A percentile compares a stretch with the other conserved stretches of the same genome.
phyloP scores from a whole-genome alignment of 1,140 invertebrate species.

The Pseudachorutes palmiensis region DNA sequence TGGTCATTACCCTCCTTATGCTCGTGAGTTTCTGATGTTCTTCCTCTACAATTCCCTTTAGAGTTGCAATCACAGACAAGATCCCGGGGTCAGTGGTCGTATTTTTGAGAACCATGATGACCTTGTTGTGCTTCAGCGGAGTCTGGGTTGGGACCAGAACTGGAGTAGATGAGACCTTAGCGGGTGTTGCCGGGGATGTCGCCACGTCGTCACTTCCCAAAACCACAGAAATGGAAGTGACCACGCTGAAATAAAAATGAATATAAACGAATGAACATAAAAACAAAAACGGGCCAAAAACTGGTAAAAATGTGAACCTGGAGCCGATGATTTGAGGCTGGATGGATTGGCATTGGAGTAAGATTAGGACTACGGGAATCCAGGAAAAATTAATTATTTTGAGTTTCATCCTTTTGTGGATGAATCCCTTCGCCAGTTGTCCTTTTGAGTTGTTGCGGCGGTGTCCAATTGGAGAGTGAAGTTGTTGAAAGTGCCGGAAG shows the following conservation, averaged over 20 bases:
- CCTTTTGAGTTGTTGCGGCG: no score
- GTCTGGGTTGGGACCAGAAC: no score
- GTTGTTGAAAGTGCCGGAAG: no score
- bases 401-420: no score
- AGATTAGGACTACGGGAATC: background rate
- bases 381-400: no score
- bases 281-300: background rate
- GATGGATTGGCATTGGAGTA: background rate
- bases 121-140: no score
- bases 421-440: no score
- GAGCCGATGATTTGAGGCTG: slow-evolving; percentile 6
- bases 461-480: no score
- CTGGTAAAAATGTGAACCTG: background rate
- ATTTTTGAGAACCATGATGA: background rate
- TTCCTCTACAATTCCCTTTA: slow-evolving; percentile 33
- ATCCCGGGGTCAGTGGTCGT: slow-evolving; percentile 16
- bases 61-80: slow-evolving; percentile 27
- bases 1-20: no score
- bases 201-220: background rate
- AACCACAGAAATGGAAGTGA: slow-evolving; percentile 32
- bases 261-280: background rate
- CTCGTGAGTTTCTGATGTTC: slow-evolving; percentile 29
- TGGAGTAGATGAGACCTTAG: no score
- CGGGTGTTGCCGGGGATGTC: no score
- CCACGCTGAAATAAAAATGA: slow-evolving; percentile 26